A percentile compares a stretch with the other conserved stretches of the same genome.
Conservation (phyloP, 2,797 vertebrate species). For the Sus cebifrons region DNA sequence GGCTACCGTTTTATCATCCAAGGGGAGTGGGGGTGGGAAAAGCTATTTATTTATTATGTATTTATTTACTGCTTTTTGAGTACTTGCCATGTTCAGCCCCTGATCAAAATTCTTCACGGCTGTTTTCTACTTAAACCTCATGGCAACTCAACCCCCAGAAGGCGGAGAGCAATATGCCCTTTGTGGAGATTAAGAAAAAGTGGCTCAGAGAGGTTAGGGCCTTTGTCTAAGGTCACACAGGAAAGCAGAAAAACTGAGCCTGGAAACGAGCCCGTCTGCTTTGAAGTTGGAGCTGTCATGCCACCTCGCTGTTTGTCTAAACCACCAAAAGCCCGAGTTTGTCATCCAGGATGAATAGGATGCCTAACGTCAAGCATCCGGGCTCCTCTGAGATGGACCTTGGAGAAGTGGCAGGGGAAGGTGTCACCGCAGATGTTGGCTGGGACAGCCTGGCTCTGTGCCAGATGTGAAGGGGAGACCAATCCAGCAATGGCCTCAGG, state of each 20-base stretch:
- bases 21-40: too few relatives aligned
- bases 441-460: background rate
- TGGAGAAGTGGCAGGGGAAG: background rate
- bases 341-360: fast-evolving
- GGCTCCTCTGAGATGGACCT: fast-evolving
- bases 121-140: background rate
- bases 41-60: too few relatives aligned
- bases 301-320: too few relatives aligned
- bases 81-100: background rate
- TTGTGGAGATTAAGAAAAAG: background rate
- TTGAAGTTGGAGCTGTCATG: too few relatives aligned
- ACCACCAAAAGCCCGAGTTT: background rate
- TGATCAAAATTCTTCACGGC: background rate
- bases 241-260: background rate
- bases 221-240: background rate
- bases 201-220: background rate
- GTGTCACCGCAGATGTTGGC: background rate
- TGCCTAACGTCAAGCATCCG: fast-evolving
- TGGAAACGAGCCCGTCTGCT: background rate
- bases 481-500: background rate
- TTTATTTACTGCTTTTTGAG: background rate
- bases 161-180: background rate
- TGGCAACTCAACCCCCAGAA: background rate
- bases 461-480: background rate
- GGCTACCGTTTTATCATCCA: too few relatives aligned